These are phyloP conservation scores for Nesoenas mayeri DNA, from an alignment of 2,113 vertebrate genomes.

Conservation along the genomic window DNA sequence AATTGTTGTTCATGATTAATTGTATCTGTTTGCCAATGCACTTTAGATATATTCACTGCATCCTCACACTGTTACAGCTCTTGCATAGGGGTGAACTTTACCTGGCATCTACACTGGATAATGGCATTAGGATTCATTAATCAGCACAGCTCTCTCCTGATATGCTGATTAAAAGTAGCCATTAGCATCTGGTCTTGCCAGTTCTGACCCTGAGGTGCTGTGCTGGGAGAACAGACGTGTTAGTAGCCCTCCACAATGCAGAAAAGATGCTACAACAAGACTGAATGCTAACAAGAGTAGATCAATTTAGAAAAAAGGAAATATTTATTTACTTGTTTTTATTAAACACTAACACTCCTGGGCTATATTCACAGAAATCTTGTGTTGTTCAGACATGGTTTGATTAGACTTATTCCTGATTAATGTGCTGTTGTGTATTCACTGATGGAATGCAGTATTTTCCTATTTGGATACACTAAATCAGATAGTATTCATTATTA, in stretches of 20 bases:
- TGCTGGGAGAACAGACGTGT: background rate
- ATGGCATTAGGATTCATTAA: background rate
- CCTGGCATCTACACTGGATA: background rate
- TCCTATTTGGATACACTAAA: background rate
- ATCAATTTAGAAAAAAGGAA: background rate
- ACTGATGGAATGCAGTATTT: background rate
- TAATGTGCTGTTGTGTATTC: background rate
- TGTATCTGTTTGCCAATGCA: background rate
- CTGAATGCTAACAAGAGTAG: background rate
- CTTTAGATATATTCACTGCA: background rate
- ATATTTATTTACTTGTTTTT: background rate
- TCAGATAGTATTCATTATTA: background rate
- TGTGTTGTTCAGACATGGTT: background rate
- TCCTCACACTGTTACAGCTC: background rate
- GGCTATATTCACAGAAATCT: background rate
- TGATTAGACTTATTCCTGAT: background rate
- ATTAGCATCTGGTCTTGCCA: background rate
- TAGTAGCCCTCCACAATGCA: background rate
- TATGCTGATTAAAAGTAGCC: background rate
- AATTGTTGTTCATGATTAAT: background rate
- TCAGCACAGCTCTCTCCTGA: background rate
- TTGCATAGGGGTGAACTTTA: background rate
- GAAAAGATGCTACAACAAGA: background rate
- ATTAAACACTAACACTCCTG: background rate
- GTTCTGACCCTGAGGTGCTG: background rate